A percentile compares a stretch with the other conserved stretches of the same genome.
Evolutionary conservation across 2,113 vertebrate genomes (phyloP).

Genomic region (Galbula dea): DNA sequence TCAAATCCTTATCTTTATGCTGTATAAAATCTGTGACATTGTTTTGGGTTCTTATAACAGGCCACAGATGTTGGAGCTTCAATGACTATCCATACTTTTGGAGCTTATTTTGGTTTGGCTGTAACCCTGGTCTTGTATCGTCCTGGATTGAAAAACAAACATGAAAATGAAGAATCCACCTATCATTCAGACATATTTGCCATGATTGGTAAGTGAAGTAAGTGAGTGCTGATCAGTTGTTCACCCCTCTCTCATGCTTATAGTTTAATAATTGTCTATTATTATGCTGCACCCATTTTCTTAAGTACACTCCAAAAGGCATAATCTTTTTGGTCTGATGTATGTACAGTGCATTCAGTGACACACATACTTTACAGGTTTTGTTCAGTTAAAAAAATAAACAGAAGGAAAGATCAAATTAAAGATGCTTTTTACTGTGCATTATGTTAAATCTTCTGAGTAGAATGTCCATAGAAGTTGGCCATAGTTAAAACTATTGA

Average conservation of each 20-base stretch:
- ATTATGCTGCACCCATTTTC: background rate
- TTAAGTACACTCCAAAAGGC: background rate
- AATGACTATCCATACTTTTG: slow-evolving; percentile 93
- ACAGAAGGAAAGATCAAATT: background rate
- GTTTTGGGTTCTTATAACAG: slow-evolving; percentile 59
- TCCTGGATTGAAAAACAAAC: slow-evolving; percentile 74
- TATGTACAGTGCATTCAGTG: background rate
- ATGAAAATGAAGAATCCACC: slow-evolving; percentile 85
- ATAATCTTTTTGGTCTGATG: background rate
- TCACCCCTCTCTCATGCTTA: background rate
- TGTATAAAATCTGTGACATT: background rate
- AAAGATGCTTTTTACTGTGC: background rate
- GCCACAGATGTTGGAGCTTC: slow-evolving; percentile 90
- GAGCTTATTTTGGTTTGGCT: slow-evolving; percentile 94
- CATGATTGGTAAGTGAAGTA: slow-evolving; percentile 88
- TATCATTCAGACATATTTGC: slow-evolving; percentile 93
- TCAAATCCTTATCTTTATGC: background rate
- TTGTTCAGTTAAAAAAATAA: background rate
- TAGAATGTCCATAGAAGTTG: background rate
- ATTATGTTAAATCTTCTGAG: background rate
- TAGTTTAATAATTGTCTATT: background rate
- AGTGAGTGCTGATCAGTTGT: background rate
- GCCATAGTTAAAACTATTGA: background rate
- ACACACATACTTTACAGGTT: background rate
- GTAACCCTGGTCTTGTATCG: slow-evolving; percentile 83